Conservation (phyloP, 1,140 invertebrate species). For the Amphibalanus amphitrite region DNA sequence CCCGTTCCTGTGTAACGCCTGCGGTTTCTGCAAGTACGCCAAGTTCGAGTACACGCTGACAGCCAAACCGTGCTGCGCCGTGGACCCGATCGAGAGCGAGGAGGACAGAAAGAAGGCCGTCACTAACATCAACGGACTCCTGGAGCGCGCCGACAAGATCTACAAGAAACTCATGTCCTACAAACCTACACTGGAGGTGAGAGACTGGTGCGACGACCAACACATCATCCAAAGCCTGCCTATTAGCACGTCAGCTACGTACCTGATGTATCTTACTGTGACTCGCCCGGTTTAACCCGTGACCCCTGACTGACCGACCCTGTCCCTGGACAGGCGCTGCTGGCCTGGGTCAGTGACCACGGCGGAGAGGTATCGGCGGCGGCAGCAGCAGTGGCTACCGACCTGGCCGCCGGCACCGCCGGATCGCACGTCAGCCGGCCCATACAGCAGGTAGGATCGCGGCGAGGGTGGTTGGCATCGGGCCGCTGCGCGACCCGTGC, state of each 20-base stretch:
- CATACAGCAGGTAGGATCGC: conserved; percentile 29
- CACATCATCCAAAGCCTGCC: too few species aligned
- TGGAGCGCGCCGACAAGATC: conserved; percentile 87
- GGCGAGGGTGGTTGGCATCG: too few species aligned
- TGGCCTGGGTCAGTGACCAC: conserved; percentile 50
- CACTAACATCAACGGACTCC: conserved; percentile 63
- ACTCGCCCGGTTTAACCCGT: too few species aligned
- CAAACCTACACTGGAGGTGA: conserved; percentile 63
- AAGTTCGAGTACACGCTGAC: conserved; percentile 90
- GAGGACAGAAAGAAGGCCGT: conserved; percentile 92
- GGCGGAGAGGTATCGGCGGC: conserved; percentile 20
- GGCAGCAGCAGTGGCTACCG: conserved; percentile 24
- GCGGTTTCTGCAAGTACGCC: conserved; percentile 99
- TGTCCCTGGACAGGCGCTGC: too few species aligned
- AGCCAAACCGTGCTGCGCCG: conserved; percentile 77
- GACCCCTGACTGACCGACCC: too few species aligned
- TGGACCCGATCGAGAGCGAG: conserved; percentile 92
- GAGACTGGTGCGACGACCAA: too few species aligned
- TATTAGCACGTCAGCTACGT: too few species aligned
- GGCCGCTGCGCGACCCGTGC: too few species aligned
- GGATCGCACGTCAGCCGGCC: conserved; percentile 30
- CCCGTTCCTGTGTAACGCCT: conserved; percentile 94
- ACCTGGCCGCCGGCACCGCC: conserved; percentile 12
- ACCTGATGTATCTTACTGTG: too few species aligned
- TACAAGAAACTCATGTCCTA: conserved; percentile 76